These are phyloP conservation scores for Acanthurus leucopareius DNA, from an alignment of 2,797 vertebrate species.

Conservation along the genomic window DNA sequence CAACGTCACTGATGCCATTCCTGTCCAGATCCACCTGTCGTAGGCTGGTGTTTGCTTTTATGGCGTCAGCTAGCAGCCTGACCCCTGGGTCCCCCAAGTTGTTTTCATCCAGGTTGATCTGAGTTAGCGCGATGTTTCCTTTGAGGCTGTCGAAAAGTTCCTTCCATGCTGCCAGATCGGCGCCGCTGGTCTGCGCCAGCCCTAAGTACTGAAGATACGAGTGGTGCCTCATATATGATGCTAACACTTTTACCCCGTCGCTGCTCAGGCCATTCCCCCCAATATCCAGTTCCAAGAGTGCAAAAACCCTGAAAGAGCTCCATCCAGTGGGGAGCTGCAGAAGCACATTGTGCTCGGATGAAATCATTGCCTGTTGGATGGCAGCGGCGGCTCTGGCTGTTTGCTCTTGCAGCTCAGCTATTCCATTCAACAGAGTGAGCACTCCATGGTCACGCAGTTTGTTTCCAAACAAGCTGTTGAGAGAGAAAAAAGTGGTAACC, in stretches of 20 bases:
- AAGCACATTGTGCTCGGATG: slow-evolving; percentile 41
- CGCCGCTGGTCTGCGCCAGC: slow-evolving; percentile 80
- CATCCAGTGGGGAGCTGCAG: slow-evolving; percentile 56
- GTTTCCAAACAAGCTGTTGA: slow-evolving; percentile 88
- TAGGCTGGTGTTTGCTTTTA: slow-evolving; percentile 80
- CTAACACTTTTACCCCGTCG: slow-evolving; percentile 81
- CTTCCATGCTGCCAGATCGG: slow-evolving; percentile 82
- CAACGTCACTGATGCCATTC: slow-evolving; percentile 84
- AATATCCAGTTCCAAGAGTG: slow-evolving; percentile 85
- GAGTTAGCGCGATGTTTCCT: slow-evolving; percentile 77
- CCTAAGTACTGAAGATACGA: slow-evolving; percentile 86
- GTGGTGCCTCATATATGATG: slow-evolving; percentile 83
- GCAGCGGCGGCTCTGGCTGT: slow-evolving; percentile 51
- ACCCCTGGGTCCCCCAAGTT: slow-evolving; percentile 84
- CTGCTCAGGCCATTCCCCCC: slow-evolving; percentile 86
- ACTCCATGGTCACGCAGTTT: slow-evolving; percentile 85
- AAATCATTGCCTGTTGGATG: slow-evolving; percentile 59
- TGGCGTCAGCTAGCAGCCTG: slow-evolving; percentile 81
- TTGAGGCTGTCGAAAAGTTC: slow-evolving; percentile 85
- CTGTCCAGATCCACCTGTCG: slow-evolving; percentile 84
- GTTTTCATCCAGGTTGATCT: slow-evolving; percentile 87
- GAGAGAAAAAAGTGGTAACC: slow-evolving; percentile 27
- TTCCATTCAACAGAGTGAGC: slow-evolving; percentile 79
- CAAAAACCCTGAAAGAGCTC: slow-evolving; percentile 68
- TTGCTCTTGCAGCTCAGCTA: slow-evolving; percentile 83